Percentiles rank a stretch among this genome's conserved stretches.
Conservation (phyloP, 2,888 invertebrate species). For the Chaetogeoica ovagalla region DNA sequence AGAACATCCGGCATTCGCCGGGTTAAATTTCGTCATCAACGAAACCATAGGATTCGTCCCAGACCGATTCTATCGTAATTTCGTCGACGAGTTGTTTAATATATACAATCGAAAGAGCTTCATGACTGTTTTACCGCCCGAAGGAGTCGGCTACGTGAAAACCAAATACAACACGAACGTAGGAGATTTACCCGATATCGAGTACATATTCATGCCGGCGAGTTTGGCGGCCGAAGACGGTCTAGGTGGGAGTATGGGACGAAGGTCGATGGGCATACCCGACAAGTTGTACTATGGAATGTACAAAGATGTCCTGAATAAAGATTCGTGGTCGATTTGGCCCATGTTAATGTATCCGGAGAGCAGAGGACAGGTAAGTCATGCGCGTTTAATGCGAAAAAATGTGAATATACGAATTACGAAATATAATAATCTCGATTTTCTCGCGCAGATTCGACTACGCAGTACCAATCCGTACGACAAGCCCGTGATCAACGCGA, state of each 20-base stretch:
- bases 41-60: slow-evolving; percentile 60
- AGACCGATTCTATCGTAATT: slow-evolving; percentile 58
- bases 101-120: slow-evolving; percentile 56
- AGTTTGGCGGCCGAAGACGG: slow-evolving; percentile 56
- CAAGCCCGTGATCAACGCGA: slow-evolving; percentile 55
- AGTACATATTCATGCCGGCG: slow-evolving; percentile 56
- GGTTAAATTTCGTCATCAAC: slow-evolving; percentile 69
- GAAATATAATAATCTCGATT: neutral
- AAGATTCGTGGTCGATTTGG: slow-evolving; percentile 57
- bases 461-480: slow-evolving; percentile 55
- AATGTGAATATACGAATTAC: too few relatives aligned
- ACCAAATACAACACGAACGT: slow-evolving; percentile 58
- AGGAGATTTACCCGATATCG: slow-evolving; percentile 57
- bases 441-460: slow-evolving; percentile 53
- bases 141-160: slow-evolving; percentile 61
- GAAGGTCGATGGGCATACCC: slow-evolving; percentile 56
- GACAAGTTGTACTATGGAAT: slow-evolving; percentile 57
- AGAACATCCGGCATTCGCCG: slow-evolving; percentile 64
- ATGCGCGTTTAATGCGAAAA: too few relatives aligned
- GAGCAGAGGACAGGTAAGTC: slow-evolving; percentile 55
- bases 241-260: slow-evolving; percentile 49
- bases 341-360: slow-evolving; percentile 57
- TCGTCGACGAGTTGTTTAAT: neutral
- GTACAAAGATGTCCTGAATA: slow-evolving; percentile 56
- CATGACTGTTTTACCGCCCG: slow-evolving; percentile 60